These are phyloP conservation scores for Autographa gamma DNA, from an alignment of 2,888 invertebrate genomes.

Conservation along the genomic window DNA sequence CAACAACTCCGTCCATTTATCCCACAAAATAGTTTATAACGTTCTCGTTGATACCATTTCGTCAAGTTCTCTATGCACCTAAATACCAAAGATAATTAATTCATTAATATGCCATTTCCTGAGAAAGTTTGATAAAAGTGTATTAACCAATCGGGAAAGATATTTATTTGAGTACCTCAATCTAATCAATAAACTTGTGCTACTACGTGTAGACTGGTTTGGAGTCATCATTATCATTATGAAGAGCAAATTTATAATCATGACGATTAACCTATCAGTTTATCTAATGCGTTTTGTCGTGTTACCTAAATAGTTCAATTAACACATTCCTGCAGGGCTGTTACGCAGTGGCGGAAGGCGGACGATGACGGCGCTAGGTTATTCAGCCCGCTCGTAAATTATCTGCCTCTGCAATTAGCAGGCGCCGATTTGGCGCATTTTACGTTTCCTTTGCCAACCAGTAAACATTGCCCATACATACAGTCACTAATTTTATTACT, in stretches of 20 bases:
- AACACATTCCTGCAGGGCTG: conserved; percentile 49
- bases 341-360: conserved; percentile 69
- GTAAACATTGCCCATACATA: conserved; percentile 53
- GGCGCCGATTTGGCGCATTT: conserved; percentile 85
- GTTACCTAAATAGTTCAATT: conserved; percentile 29
- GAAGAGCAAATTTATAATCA: conserved; percentile 15
- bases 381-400: conserved; percentile 82
- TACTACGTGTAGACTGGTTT: conserved; percentile 27
- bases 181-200: conserved; percentile 33
- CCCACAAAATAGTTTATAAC: conserved; percentile 77
- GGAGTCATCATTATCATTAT: conserved; percentile 19
- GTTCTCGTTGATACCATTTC: conserved; percentile 60
- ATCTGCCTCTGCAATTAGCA: conserved; percentile 83
- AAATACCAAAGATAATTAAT: conserved; percentile 33
- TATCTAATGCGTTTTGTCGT: conserved; percentile 28
- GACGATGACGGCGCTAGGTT: conserved; percentile 68
- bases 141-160: conserved; percentile 35
- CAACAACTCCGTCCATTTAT: conserved; percentile 64
- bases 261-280: conserved; percentile 1
- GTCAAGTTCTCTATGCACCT: conserved; percentile 52
- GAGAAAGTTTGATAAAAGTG: conserved; percentile 58
- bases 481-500: conserved; percentile 49
- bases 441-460: conserved; percentile 66
- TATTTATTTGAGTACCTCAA: conserved; percentile 23
- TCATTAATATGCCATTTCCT: conserved; percentile 56